Evolutionary conservation across 2,888 invertebrate genomes (phyloP), one percentile per base, ranked within the genome.

Genomic region (Crossocerus cetratus): DNA sequence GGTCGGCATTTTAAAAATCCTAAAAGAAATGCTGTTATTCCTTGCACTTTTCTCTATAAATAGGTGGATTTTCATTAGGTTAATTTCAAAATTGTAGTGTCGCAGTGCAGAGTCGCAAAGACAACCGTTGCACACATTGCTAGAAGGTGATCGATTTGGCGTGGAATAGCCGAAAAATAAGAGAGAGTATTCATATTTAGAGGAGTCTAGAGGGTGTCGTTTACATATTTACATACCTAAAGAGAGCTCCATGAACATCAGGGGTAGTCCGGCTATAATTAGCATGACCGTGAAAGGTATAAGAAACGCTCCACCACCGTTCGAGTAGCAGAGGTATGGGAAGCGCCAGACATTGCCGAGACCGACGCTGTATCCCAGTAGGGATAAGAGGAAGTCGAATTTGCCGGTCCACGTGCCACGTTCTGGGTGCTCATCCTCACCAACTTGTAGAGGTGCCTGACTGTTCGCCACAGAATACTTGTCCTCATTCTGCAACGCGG

Each of bases 231-330:
- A 53, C 76, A 78, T 74, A 89, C 90, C 96, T 75, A 97, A 94
- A 0, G 96, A 94, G n/a, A 96, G 91, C 88, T 96, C 96, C 94
- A 96, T 94, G 86, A 96, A 96, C 93, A 96, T 95, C 5, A 96
- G 92, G 23, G 96, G 96, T 65, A 96, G 91, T 5, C 96, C 96
- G 65, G 95, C 95, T 82, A 95, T 93, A 81, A 96, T 92, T 77
- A 97, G 92, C 94, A 96, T 95, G 73, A 96, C 92, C 69, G 94
- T 93, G 88, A 96, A 97, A 11, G 96, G 96, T 87, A 97, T 95
- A 21, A 97, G 92, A 90, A 97, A 96, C 44, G 96, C 96, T 65
- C 96, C 95, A 83, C 95, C 95, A 57, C 95, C 95, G 88, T 95
- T 95, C 77, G 94, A 94, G 88, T 95, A 95, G 89, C 94, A 94